Conservation (phyloP, 2,797 vertebrate species). For the Nothura maculosa region DNA sequence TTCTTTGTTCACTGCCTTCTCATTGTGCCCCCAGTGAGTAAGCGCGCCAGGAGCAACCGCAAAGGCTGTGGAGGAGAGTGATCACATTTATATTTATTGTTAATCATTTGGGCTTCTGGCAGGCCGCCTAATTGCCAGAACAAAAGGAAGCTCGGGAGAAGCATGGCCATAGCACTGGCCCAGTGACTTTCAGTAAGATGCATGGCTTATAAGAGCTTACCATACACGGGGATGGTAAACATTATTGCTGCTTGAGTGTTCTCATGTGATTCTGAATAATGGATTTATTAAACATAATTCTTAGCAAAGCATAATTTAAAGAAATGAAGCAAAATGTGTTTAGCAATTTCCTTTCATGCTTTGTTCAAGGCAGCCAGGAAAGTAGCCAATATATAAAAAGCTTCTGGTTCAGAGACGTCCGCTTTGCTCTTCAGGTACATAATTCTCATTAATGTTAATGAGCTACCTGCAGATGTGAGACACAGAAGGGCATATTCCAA, state of each 20-base stretch:
- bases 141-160: slow-evolving; percentile 70
- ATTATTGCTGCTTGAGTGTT: slow-evolving; percentile 67
- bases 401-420: no score
- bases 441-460: slow-evolving; percentile 10
- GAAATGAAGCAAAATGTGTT: slow-evolving; percentile 53
- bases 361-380: slow-evolving; percentile 14
- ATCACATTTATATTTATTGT: slow-evolving; percentile 77
- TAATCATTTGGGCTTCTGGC: slow-evolving; percentile 77
- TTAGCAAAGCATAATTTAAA: slow-evolving; percentile 70
- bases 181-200: slow-evolving; percentile 73
- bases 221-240: slow-evolving; percentile 60
- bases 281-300: slow-evolving; percentile 72
- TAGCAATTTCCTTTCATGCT: slow-evolving; percentile 23
- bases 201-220: slow-evolving; percentile 43
- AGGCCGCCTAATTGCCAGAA: slow-evolving; percentile 77
- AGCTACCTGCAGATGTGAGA: background rate
- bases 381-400: background rate
- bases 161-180: slow-evolving; percentile 46
- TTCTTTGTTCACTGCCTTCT: slow-evolving; percentile 34
- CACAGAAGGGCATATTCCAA: background rate
- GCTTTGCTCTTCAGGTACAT: background rate
- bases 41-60: slow-evolving; percentile 16
- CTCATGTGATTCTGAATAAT: slow-evolving; percentile 54
- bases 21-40: background rate
- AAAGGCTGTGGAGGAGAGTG: slow-evolving; percentile 53